Conservation (phyloP, 2,797 vertebrate genomes). For the Acipenser ruthenus region DNA sequence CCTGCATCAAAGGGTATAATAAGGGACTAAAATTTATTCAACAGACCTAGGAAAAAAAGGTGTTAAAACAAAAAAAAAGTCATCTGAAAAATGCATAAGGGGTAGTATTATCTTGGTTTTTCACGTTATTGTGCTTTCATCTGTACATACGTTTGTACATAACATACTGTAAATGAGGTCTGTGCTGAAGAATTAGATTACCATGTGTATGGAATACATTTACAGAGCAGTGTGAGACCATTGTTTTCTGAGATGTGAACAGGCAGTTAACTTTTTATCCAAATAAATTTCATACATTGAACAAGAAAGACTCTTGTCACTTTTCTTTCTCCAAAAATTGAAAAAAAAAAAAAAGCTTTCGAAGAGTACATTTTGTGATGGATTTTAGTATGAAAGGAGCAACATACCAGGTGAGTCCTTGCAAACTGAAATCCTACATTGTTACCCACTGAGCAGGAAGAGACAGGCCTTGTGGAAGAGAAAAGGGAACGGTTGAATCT, state of each 20-base stretch:
- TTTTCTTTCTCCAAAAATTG: not conserved
- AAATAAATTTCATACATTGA: conserved; percentile 60
- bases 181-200: conserved; percentile 17
- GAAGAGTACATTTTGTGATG: too few relatives aligned
- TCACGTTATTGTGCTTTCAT: conserved; percentile 10
- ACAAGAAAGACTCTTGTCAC: not conserved
- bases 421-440: too few relatives aligned
- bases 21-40: not conserved
- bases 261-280: conserved; percentile 47
- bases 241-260: conserved; percentile 20
- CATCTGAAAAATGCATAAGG: conserved; percentile 14
- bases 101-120: conserved; percentile 13
- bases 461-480: too few relatives aligned
- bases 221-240: conserved; percentile 31
- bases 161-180: conserved; percentile 27
- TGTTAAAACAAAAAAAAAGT: conserved; percentile 8
- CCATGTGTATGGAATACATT: conserved; percentile 16
- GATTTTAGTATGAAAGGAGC: too few relatives aligned
- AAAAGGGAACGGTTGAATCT: too few relatives aligned
- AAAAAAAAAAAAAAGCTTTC: too few relatives aligned
- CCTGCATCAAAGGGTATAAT: not conserved
- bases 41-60: conserved; percentile 11
- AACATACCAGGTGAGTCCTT: too few relatives aligned
- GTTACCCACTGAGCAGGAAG: too few relatives aligned
- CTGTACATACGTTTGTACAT: conserved; percentile 28